Base-by-base conservation (phyloP, 2,113 vertebrate species). In the Microcebus jonahi region DNA sequence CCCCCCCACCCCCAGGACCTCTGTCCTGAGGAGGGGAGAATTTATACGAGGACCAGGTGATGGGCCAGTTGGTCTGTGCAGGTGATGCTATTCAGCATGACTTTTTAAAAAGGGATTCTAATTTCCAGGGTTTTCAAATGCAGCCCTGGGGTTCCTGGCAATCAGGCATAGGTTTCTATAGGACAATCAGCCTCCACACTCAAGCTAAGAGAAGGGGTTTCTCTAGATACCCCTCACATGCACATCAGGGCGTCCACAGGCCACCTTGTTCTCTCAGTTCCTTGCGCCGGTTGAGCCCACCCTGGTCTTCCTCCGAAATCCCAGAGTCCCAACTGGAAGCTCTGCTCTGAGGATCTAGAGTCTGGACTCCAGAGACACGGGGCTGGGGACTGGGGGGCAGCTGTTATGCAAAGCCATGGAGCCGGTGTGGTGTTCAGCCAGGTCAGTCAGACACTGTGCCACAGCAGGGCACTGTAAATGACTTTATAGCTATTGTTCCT, bases 401-500 rank as follows among this genome's bases (percentile, higher is more conserved):
- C 27, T 53, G 25, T 23, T 23, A 10, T 1, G n/a, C 50, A 73
- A 53, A 29, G 9, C 34, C 61, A 94, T 53, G 18, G 50, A 63
- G 83, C 86, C 21, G 77, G 96, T 86, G 92, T 81, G 86, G 88
- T 59, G 59, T 95, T 90, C 71, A 94, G 95, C 93, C 73, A 80
- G 97, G 95, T 83, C 96, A 88, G 91, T 96, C 73, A 70, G 96
- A 95, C 80, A 57, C 97, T 92, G 63, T 15, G 96, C 10, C 98
- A 0, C 98, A 94, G 98, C 94, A 0, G 98, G 98, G 82, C 92
- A 92, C 96, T 34, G 95, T 45, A 98, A 98, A 98, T 97, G 98
- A 98, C 98, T 98, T 98, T 96, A 97, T 94, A 98, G 95, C 95
- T 97, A 97, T 95, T 97, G 98, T 97, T 98, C 97, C 97, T 98